Evolutionary conservation across 1,140 invertebrate species (phyloP).

Genomic region (Bombus confusus): DNA sequence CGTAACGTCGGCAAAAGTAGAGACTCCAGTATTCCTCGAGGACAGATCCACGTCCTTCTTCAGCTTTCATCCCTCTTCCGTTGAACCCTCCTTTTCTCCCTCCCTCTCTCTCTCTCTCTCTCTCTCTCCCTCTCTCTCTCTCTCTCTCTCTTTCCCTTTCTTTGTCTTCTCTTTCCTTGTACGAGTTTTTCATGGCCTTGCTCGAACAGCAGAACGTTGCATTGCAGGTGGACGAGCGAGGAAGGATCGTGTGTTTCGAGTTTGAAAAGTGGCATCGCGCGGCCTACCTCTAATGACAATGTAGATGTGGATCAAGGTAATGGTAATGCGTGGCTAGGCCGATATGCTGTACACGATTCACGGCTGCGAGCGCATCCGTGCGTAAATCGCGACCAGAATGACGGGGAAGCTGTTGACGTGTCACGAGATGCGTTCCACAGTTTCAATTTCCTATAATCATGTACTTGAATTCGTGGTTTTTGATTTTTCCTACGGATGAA

Average conservation of each 20-base stretch:
- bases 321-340: constrained; percentile 72
- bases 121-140: not conserved
- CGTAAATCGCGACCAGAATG: constrained; percentile 73
- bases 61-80: constrained; percentile 36
- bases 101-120: too few species aligned
- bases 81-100: too few species aligned
- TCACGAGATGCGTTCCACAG: constrained; percentile 9
- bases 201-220: not conserved
- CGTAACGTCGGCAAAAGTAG: constrained; percentile 68
- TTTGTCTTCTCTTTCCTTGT: not conserved
- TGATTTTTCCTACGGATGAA: not conserved
- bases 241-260: constrained; percentile 26
- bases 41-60: constrained; percentile 38
- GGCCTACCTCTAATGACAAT: constrained; percentile 77
- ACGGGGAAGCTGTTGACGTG: constrained; percentile 38
- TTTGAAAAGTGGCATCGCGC: constrained; percentile 59
- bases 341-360: constrained; percentile 69
- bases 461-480: not conserved
- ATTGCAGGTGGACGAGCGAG: constrained; percentile 36
- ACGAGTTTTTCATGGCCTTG: constrained; percentile 42
- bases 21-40: constrained; percentile 52
- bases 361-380: constrained; percentile 77
- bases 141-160: not conserved
- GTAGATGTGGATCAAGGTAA: constrained; percentile 75
- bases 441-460: constrained; percentile 16